phyloP scores from a whole-genome alignment of 2,888 invertebrate genomes.

The Taenaris catops region DNA sequence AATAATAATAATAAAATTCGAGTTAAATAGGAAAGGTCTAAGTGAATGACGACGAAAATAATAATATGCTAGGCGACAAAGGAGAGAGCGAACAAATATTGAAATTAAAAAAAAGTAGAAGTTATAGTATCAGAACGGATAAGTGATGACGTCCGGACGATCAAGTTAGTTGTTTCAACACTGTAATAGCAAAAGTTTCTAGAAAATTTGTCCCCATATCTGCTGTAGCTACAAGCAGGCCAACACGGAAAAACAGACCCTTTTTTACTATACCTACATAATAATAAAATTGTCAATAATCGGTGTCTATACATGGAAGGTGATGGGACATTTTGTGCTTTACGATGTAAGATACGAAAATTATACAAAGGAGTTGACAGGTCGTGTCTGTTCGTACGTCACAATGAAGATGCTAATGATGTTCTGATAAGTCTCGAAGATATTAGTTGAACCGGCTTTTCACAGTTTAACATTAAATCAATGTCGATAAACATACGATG shows the following conservation, averaged over 20 bases:
- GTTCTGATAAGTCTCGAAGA: slow-evolving; percentile 15
- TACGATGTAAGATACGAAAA: slow-evolving; percentile 13
- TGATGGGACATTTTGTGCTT: slow-evolving; percentile 24
- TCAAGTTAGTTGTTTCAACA: slow-evolving; percentile 22
- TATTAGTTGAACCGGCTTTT: slow-evolving; percentile 28
- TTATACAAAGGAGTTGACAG: slow-evolving; percentile 5
- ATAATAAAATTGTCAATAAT: slow-evolving; percentile 33
- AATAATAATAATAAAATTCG: no score
- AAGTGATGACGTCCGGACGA: slow-evolving; percentile 35
- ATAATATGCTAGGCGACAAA: no score
- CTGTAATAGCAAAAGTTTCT: no score
- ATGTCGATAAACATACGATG: no score
- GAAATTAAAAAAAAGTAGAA: no score
- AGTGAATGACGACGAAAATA: no score
- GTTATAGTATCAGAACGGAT: no score
- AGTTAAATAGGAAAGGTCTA: no score
- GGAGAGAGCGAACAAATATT: no score
- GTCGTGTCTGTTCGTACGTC: slow-evolving; percentile 21
- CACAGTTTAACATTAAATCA: no score
- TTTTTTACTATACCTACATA: slow-evolving; percentile 33
- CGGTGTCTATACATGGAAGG: slow-evolving; percentile 27
- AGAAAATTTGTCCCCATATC: slow-evolving; percentile 45
- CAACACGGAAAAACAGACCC: slow-evolving; percentile 57
- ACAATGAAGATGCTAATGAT: slow-evolving; percentile 10
- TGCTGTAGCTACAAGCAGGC: slow-evolving; percentile 57